phyloP scores from a whole-genome alignment of 2,888 invertebrate genomes.

The Catocala nupta region DNA sequence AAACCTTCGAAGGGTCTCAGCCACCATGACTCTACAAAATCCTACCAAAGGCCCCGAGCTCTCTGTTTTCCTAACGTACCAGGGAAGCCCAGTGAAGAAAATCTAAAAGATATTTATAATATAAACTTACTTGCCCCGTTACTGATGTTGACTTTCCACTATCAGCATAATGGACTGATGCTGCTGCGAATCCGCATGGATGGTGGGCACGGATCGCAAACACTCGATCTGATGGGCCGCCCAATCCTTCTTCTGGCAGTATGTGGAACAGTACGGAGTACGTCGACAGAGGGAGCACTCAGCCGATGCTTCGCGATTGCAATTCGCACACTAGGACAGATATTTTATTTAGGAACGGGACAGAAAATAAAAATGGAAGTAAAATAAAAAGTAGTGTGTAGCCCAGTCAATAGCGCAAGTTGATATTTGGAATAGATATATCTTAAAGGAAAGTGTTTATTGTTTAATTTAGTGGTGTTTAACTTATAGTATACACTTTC shows the following conservation, averaged over 20 bases:
- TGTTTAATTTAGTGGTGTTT: too few species aligned
- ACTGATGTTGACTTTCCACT: slow-evolving; percentile 91
- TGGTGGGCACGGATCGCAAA: slow-evolving; percentile 89
- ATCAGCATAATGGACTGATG: slow-evolving; percentile 95
- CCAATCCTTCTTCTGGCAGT: slow-evolving; percentile 97
- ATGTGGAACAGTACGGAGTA: slow-evolving; percentile 96
- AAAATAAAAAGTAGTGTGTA: not conserved
- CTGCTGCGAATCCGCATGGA: slow-evolving; percentile 77
- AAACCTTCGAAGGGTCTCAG: too few species aligned
- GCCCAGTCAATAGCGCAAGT: not conserved
- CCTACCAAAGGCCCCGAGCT: too few species aligned
- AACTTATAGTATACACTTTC: too few species aligned
- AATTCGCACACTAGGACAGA: slow-evolving; percentile 92
- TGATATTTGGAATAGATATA: too few species aligned
- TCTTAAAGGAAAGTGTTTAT: too few species aligned
- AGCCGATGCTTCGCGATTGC: slow-evolving; percentile 94
- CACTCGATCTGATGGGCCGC: slow-evolving; percentile 94
- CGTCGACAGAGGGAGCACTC: slow-evolving; percentile 95
- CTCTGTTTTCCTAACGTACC: too few species aligned
- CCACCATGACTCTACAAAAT: too few species aligned
- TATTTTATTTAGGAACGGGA: not conserved
- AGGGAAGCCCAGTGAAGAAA: too few species aligned
- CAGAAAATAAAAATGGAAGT: not conserved
- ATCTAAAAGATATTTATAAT: too few species aligned
- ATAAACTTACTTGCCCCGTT: slow-evolving; percentile 50